Percentiles rank a stretch among this genome's conserved stretches.
Conservation (phyloP, 2,797 vertebrate genomes). For the Clarias fuscus region DNA sequence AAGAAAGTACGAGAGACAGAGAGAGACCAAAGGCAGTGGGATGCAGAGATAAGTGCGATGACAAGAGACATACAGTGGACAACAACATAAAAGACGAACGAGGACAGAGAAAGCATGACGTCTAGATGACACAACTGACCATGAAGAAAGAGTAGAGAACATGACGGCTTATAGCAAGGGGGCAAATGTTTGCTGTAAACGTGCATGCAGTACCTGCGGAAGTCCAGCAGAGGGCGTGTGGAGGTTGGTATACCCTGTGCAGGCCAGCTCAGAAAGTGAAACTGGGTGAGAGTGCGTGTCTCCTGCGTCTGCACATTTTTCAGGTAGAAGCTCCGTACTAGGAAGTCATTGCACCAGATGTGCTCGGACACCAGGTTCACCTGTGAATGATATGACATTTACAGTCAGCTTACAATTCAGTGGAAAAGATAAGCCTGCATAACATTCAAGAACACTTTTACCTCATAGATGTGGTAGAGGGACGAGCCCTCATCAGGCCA, state of each 20-base stretch:
- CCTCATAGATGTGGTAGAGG: slow-evolving; percentile 98
- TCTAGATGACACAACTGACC: background rate
- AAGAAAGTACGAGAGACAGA: slow-evolving; percentile 2
- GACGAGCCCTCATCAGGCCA: slow-evolving; percentile 97
- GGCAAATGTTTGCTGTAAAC: background rate
- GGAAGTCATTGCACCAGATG: slow-evolving; percentile 98
- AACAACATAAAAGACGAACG: background rate
- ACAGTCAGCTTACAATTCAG: background rate
- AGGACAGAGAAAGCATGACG: slow-evolving; percentile 7
- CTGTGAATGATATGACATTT: slow-evolving; percentile 62
- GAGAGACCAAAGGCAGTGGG: background rate
- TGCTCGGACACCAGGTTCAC: slow-evolving; percentile 98
- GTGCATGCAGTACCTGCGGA: slow-evolving; percentile 83
- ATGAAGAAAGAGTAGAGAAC: background rate
- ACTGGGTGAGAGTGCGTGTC: slow-evolving; percentile 95
- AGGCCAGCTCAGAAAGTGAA: slow-evolving; percentile 98
- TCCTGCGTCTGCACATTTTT: slow-evolving; percentile 97
- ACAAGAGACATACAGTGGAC: background rate
- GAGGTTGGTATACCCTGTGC: slow-evolving; percentile 90
- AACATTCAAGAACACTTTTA: slow-evolving; percentile 49
- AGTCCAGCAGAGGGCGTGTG: slow-evolving; percentile 92
- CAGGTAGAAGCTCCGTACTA: slow-evolving; percentile 97
- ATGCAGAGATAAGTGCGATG: background rate
- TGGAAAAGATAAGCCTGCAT: background rate
- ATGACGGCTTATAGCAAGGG: background rate